Evolutionary conservation across 53 echinoderm and acorn worm genomes (phyloP).

Genomic region (Paelopatides confundens): DNA sequence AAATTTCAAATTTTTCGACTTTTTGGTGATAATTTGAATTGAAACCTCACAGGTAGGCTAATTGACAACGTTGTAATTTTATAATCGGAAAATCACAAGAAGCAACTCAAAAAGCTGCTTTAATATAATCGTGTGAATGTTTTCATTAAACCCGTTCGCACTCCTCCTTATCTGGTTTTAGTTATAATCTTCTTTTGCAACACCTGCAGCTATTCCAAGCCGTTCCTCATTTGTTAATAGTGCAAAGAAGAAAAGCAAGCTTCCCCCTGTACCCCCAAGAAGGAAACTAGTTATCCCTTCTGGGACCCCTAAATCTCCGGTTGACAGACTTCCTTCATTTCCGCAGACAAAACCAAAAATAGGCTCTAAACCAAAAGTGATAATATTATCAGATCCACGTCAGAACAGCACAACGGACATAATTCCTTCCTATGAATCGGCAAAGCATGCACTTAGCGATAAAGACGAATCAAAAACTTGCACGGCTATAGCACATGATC

Average conservation of each 20-base stretch:
- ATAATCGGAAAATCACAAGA: too few relatives aligned
- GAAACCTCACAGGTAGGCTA: too few relatives aligned
- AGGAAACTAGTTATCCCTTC: background rate
- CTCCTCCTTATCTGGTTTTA: too few relatives aligned
- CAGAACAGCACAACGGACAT: background rate
- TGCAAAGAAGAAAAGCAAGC: background rate
- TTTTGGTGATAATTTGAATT: too few relatives aligned
- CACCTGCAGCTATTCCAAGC: too few relatives aligned
- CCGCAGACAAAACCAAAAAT: background rate
- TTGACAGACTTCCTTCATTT: background rate
- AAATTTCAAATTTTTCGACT: too few relatives aligned
- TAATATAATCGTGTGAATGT: too few relatives aligned
- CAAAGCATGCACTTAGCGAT: background rate
- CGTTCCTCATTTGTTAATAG: too few relatives aligned
- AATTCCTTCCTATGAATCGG: background rate
- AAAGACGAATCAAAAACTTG: background rate
- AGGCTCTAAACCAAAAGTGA: background rate
- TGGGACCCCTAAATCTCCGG: background rate
- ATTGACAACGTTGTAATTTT: too few relatives aligned
- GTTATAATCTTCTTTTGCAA: too few relatives aligned
- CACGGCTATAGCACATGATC: background rate
- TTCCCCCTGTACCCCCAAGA: background rate
- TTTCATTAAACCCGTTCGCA: too few relatives aligned
- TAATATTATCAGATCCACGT: background rate
- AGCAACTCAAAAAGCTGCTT: too few relatives aligned